Evolutionary conservation across 2,113 vertebrate genomes (phyloP), one percentile per base, ranked within the genome.

Genomic region (Alethe castanea): DNA sequence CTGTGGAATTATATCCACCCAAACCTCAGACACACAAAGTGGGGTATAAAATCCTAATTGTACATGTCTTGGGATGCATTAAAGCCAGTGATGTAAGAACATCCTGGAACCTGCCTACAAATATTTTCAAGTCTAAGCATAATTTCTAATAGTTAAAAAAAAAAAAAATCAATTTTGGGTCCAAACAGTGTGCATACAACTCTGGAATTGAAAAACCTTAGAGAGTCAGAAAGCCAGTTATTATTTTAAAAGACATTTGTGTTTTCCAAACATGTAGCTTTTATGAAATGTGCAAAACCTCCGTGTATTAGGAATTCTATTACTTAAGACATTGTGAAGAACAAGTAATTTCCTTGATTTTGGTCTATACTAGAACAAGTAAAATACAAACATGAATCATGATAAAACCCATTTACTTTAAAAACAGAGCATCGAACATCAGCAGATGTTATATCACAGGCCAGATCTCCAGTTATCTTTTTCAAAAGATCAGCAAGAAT

Each of bases 381-480:
- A 52, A 87, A 79, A 65, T 4, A 40, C 4, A 69, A 59, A 86
- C 61, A 48, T 25, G 0, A 42, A 29, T 13, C 10, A 40, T 28
- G 1, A 44, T 57, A 53, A 65, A 72, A 82, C 89, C 33, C 6
- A 38, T 29, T 81, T 96, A 99, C 99, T 98, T 99, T 99, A 97
- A 99, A 99, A 95, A 99, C 99, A 15, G 98, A 98, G 80, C 99
- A 99, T 24, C 99, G 98, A 61, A 99, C 99, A 47, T 99, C 99
- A 9, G 99, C 98, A 25, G 98, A 99, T 95, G 98, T 98, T 42
- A 48, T 12, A 94, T 99, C 99, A 44, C 89, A 94, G 0, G 98
- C 97, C 78, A 99, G 97, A 8, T 99, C 98, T 79, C 77, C 95
- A 26, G 98, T 96, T 36, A 99, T 90, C 91, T 99, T 99, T 97